Evolutionary conservation across 2,888 invertebrate genomes (phyloP), one percentile per base, ranked within the genome.

Genomic region (Macrophya alboannulata): DNA sequence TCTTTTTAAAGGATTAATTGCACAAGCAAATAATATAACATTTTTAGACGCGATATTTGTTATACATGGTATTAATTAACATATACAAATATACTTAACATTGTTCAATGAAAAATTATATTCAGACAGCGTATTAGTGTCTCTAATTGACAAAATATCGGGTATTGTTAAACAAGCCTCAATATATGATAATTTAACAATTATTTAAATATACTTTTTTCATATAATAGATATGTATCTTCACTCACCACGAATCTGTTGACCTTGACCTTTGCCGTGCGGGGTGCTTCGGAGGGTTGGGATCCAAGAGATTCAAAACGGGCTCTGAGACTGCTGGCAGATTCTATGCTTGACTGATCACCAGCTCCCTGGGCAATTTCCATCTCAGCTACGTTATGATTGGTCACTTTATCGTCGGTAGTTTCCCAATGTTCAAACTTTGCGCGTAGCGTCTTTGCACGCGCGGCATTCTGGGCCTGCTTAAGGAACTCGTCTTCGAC

Each of bases 181-280:
- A 3, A 71, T 31, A 71, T n/a, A n/a, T n/a, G n/a, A n/a, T 71
- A 9, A 51, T 55, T 31, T 25, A 21, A 62, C 12, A 40, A 40
- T 71, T 4, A 21, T 17, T 8, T 62, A 45, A 25, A 45, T 21
- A 9, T 25, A 10, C 6, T 37, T 48, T 0, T 62, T 81, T 40
- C 31, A 4, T 48, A 5, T n/a, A n/a, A n/a, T n/a, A n/a, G n/a
- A n/a, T 37, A 10, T 37, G 25, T 21, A 1, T 86, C 31, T 31
- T 31, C 85, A 96, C 98, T 97, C 94, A 98, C 98, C 96, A 98
- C 98, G 95, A 98, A 98, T 95, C 98, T 95, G 93, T 98, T 98
- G 89, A 98, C 98, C 95, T 97, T 97, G 87, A 96, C 95, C 90
- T 93, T 93, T 84, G 91, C 89, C 79, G 92, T 89, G 87, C 95